Conservation (phyloP, 1,140 invertebrate genomes). For the Drosophila leontia region DNA sequence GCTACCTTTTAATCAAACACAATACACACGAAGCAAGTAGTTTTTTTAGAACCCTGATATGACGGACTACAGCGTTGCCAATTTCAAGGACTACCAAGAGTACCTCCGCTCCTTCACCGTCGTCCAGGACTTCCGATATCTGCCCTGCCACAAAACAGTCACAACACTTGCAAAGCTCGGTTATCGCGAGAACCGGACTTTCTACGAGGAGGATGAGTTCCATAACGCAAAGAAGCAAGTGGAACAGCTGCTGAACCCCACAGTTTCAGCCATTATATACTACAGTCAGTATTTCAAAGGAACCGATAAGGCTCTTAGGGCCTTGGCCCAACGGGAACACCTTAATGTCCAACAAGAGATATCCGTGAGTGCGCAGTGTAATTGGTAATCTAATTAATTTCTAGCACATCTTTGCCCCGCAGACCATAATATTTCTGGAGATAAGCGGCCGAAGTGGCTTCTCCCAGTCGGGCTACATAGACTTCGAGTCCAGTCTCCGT, state of each 20-base stretch:
- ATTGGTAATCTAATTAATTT: too few relatives aligned
- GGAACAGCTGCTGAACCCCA: conserved; percentile 38
- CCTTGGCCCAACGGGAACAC: conserved; percentile 41
- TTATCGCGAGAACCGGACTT: conserved; percentile 29
- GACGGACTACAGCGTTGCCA: conserved; percentile 47
- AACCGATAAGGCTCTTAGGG: conserved; percentile 32
- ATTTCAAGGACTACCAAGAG: conserved; percentile 48
- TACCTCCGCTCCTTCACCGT: conserved; percentile 50
- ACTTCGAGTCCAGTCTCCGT: conserved; percentile 62
- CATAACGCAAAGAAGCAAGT: conserved; percentile 4
- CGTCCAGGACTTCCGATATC: conserved; percentile 50
- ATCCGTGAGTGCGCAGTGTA: conserved; percentile 23
- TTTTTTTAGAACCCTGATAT: background rate
- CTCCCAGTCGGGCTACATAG: conserved; percentile 68
- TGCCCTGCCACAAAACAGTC: conserved; percentile 18
- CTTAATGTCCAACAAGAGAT: conserved; percentile 50
- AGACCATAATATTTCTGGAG: conserved; percentile 75
- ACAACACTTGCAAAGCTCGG: conserved; percentile 47
- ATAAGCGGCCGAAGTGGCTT: conserved; percentile 50
- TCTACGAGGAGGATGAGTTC: conserved; percentile 54
- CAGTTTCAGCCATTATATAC: conserved; percentile 1
- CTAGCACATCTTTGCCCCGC: too few relatives aligned
- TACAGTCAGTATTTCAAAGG: conserved; percentile 39
- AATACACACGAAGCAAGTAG: background rate
- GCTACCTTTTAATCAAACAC: background rate